phyloP scores from a whole-genome alignment of 2,113 vertebrate genomes.

The Procavia capensis region DNA sequence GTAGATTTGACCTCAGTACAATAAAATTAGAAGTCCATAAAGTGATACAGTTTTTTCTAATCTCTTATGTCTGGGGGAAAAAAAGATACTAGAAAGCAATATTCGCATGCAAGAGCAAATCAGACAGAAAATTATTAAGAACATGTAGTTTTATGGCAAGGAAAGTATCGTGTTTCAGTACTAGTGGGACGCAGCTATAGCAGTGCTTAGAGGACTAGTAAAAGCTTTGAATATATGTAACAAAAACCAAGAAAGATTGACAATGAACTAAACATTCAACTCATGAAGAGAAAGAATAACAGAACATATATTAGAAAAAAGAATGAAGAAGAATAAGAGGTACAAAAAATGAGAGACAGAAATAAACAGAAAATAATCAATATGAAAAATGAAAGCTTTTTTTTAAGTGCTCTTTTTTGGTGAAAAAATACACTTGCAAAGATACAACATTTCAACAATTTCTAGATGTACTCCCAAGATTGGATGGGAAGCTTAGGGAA shows the following conservation, averaged over 20 bases:
- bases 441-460: not conserved
- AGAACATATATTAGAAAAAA: not conserved
- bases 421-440: not conserved
- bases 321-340: not conserved
- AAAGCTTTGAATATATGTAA: not conserved
- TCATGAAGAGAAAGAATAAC: not conserved
- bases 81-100: not conserved
- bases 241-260: not conserved
- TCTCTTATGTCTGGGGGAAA: not conserved
- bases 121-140: not conserved
- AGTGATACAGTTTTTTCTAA: not conserved
- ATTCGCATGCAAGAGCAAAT: slow-evolving; percentile 5
- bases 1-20: not conserved
- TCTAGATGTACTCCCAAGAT: not conserved
- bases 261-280: not conserved
- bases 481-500: not conserved
- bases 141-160: not conserved
- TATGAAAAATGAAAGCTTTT: not conserved
- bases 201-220: not conserved
- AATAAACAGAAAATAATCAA: not conserved
- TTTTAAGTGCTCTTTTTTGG: not conserved
- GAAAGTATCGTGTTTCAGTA: not conserved
- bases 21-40: slow-evolving; percentile 45
- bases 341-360: not conserved
- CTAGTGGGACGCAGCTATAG: not conserved